Evolutionary conservation across 1,140 invertebrate genomes (phyloP), one percentile per base, ranked within the genome.

Genomic region (Cyphomyrmex costatus): DNA sequence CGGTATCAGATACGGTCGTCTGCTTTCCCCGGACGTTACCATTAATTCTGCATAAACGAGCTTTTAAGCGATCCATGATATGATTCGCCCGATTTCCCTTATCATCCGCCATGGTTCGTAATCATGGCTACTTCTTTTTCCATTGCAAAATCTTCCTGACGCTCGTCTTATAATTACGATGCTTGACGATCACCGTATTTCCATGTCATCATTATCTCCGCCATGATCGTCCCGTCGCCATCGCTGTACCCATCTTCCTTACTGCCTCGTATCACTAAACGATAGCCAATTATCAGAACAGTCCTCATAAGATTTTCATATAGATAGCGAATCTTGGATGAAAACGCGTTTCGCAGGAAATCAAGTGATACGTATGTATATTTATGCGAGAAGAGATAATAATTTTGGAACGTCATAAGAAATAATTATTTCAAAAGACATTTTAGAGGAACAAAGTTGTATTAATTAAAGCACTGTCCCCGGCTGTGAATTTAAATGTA

Each of bases 21-120:
- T 30, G 36, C 68, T 83, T 83, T 83, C 27, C 53, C 42, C 36
- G 36, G 36, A 60, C 68, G 46, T 73, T 83, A 73, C 21, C 49
- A 86, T 80, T 68, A 80, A 86, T 79, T 79, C 56, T 49, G 36
- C 63, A 86, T 86, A 86, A 79, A 68, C 63, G 74, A 79, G 76
- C 63, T 79, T 79, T 68, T 79, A 80, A 86, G 42, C 63, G 63
- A 66, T 68, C 63, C 33, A 10, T 53, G 51, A 49, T 85, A 65
- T 51, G 61, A 79, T 79, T 86, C 63, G 24, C 74, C 33, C 61
- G 74, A 85, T 85, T 79, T 85, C 61, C 21, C 60, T 77, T 85
- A 85, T 78, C 82, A 60, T 65, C 19, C 24, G 19, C 30, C 60
- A 30, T 33, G 30, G 14, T 58, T 56, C 46, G 58, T 77, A 77